A percentile compares a stretch with the other conserved stretches of the same genome.
These are phyloP conservation scores for Mugil cephalus DNA, from an alignment of 2,113 vertebrate species.

Conservation along the genomic window DNA sequence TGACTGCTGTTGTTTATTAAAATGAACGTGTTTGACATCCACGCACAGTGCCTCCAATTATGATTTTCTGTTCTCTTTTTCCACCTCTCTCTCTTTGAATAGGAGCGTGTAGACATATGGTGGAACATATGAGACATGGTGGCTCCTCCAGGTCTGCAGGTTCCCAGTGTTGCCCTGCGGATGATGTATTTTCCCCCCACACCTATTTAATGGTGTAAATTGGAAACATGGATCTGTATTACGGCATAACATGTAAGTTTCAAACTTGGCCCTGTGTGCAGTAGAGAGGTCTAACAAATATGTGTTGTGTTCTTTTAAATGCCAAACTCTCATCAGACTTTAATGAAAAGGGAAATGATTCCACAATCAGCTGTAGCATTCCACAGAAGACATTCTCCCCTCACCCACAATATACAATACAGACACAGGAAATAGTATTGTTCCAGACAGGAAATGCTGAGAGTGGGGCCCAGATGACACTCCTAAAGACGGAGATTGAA, in stretches of 20 bases:
- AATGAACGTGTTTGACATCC: not conserved
- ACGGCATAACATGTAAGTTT: conserved; percentile 13
- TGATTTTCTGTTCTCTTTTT: not conserved
- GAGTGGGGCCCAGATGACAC: conserved; percentile 28
- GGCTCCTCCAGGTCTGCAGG: conserved; percentile 32
- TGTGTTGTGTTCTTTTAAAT: not conserved
- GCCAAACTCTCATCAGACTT: not conserved
- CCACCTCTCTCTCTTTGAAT: not conserved
- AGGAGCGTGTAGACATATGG: conserved; percentile 10
- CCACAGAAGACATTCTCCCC: not conserved
- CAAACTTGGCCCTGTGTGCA: not conserved
- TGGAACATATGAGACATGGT: conserved; percentile 29
- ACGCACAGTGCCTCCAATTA: not conserved
- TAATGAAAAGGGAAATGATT: not conserved
- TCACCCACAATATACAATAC: not conserved
- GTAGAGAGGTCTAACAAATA: not conserved
- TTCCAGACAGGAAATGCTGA: conserved; percentile 64
- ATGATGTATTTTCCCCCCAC: conserved; percentile 28
- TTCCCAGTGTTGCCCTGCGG: conserved; percentile 12
- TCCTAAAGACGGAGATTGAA: conserved; percentile 22
- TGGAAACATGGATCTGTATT: not conserved
- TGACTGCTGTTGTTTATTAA: conserved; percentile 3
- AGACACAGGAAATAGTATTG: conserved; percentile 66
- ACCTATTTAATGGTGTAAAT: conserved; percentile 11
- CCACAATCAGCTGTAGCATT: not conserved